phyloP scores from a whole-genome alignment of 2,113 vertebrate species.

The Riparia riparia region DNA sequence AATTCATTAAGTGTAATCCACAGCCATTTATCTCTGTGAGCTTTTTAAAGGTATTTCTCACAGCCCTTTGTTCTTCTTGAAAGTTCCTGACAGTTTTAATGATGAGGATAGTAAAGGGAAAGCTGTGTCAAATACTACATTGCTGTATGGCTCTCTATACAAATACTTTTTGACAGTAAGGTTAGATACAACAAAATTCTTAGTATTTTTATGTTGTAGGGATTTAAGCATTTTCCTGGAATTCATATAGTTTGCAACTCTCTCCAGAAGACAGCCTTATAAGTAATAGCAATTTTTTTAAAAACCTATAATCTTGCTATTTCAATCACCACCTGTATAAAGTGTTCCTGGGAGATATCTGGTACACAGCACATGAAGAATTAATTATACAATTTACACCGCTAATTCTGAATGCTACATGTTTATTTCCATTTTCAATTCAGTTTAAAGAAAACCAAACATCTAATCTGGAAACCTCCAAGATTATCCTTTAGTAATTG shows the following conservation, averaged over 20 bases:
- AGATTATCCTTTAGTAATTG: neutral
- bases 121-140: neutral
- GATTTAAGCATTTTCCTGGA: neutral
- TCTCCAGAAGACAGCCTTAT: neutral
- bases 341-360: neutral
- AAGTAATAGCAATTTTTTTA: slow-evolving; percentile 10
- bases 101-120: neutral
- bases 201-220: neutral
- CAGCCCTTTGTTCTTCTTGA: neutral
- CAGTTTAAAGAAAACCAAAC: neutral
- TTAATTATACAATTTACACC: neutral
- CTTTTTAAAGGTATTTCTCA: neutral
- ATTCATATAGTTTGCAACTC: neutral
- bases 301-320: slow-evolving; percentile 21
- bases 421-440: neutral
- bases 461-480: neutral
- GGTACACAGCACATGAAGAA: neutral
- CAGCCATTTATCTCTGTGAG: neutral
- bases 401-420: neutral
- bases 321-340: neutral
- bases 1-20: neutral
- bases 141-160: neutral
- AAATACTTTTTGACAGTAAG: neutral
- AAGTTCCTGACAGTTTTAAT: neutral
- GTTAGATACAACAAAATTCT: neutral